These are phyloP conservation scores for Calonectris borealis DNA, from an alignment of 2,113 vertebrate genomes.

Conservation along the genomic window DNA sequence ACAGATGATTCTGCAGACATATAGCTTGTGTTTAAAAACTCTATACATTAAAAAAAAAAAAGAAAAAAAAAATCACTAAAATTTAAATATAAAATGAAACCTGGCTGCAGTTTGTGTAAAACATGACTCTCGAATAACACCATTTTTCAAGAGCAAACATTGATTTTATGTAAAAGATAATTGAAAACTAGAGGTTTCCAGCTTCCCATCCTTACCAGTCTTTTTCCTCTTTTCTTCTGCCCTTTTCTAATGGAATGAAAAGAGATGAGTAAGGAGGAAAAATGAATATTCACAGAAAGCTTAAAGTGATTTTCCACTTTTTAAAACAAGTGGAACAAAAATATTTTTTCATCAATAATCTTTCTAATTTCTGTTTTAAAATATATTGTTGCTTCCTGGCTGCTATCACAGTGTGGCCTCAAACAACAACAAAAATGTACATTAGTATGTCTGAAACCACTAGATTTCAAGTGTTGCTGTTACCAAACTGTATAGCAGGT, in stretches of 20 bases:
- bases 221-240: neutral
- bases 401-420: neutral
- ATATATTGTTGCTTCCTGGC: neutral
- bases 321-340: neutral
- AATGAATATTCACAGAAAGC: neutral
- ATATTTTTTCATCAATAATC: neutral
- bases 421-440: neutral
- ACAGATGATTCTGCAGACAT: neutral
- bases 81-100: neutral
- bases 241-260: neutral
- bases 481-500: neutral
- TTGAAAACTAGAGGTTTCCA: neutral
- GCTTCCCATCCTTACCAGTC: neutral
- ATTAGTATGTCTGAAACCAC: neutral
- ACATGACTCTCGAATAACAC: neutral
- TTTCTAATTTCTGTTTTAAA: neutral
- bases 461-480: neutral
- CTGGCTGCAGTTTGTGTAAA: neutral
- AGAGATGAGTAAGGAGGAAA: neutral
- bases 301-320: neutral
- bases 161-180: neutral
- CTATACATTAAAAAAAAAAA: neutral
- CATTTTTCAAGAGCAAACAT: neutral
- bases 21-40: neutral
- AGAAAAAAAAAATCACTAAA: neutral